phyloP scores from a whole-genome alignment of 2,113 vertebrate genomes.

The Tragelaphus scriptus region DNA sequence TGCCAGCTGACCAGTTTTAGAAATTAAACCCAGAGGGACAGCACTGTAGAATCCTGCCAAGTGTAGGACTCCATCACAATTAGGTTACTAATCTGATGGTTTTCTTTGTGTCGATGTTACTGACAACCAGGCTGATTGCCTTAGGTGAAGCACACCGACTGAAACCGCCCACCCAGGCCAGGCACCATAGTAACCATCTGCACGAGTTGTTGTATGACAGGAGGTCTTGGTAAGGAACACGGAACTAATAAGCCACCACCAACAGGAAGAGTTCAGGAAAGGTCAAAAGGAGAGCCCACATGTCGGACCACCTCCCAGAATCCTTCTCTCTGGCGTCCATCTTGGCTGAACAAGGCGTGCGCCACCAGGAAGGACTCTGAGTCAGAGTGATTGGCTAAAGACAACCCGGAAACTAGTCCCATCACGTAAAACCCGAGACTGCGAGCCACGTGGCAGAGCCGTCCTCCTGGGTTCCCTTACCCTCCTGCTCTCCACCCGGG shows the following conservation, averaged over 20 bases:
- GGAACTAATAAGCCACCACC: not conserved
- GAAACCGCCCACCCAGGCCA: not conserved
- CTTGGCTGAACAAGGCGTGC: not conserved
- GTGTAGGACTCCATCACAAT: not conserved
- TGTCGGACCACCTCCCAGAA: not conserved
- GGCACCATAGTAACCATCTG: not conserved
- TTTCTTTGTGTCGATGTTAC: not conserved
- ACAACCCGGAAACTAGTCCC: not conserved
- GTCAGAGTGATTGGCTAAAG: not conserved
- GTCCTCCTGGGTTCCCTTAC: not conserved
- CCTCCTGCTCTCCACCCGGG: accelerated
- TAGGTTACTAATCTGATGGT: not conserved
- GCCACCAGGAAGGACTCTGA: not conserved
- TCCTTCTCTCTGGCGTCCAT: not conserved
- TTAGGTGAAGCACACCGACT: accelerated
- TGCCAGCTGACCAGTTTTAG: not conserved
- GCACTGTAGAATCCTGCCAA: not conserved
- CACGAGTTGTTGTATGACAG: accelerated
- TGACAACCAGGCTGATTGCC: not conserved
- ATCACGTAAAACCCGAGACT: not conserved
- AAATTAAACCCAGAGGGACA: not conserved
- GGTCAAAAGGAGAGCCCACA: not conserved
- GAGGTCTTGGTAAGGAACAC: not conserved
- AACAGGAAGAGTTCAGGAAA: not conserved
- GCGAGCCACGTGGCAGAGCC: not conserved